Conservation (phyloP, 2,888 invertebrate species). For the Metalampra italica region DNA sequence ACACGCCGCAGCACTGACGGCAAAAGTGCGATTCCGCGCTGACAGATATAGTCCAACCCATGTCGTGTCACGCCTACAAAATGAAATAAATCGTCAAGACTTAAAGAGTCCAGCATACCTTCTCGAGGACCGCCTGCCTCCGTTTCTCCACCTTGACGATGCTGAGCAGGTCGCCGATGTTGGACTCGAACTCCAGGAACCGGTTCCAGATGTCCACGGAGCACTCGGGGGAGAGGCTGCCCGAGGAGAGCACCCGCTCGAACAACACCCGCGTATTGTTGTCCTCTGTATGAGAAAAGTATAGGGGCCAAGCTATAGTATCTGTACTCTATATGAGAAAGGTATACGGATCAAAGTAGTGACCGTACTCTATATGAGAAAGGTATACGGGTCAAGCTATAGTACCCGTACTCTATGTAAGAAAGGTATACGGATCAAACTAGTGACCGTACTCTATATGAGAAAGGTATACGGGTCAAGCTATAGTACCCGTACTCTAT, state of each 20-base stretch:
- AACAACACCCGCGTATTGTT: constrained; percentile 99
- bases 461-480: no score
- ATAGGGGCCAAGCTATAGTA: no score
- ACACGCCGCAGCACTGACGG: no score
- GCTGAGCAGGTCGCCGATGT: constrained; percentile 97
- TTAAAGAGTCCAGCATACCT: no score
- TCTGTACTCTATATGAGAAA: constrained; percentile 74
- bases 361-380: constrained; percentile 84
- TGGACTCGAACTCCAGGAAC: constrained; percentile 98
- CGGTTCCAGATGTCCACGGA: constrained; percentile 99
- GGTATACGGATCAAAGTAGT: no score
- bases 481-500: constrained; percentile 84
- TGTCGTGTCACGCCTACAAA: no score
- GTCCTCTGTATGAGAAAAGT: constrained; percentile 86
- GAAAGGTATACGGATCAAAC: no score
- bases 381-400: no score
- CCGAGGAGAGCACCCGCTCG: constrained; percentile 96
- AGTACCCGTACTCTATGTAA: constrained; percentile 84
- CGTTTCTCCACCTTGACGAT: constrained; percentile 98
- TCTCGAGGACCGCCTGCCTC: constrained; percentile 92
- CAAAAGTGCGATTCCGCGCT: no score
- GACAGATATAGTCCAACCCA: no score
- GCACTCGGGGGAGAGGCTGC: constrained; percentile 92
- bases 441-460: constrained; percentile 84
- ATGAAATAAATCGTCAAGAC: no score